Evolutionary conservation across 2,113 vertebrate genomes (phyloP).

Genomic region (Apteryx owenii): DNA sequence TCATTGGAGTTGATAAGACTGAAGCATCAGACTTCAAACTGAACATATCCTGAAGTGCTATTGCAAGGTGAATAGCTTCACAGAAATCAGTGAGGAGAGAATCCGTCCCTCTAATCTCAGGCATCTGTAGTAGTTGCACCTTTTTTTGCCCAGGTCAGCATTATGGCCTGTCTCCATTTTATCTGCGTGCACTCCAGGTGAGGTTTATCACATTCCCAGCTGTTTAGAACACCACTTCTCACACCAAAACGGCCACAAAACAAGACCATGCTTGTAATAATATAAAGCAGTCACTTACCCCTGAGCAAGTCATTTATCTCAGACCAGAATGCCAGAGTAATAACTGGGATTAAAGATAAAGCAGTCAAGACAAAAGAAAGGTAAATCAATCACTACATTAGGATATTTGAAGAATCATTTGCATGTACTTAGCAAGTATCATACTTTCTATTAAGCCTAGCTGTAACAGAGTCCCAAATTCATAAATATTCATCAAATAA

Average conservation of each 20-base stretch:
- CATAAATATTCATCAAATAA: slow-evolving; percentile 74
- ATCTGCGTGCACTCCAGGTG: not conserved
- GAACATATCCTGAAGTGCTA: not conserved
- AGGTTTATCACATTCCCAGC: slow-evolving; percentile 39
- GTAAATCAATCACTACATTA: slow-evolving; percentile 72
- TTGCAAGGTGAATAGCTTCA: not conserved
- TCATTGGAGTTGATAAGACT: not conserved
- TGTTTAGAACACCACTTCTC: slow-evolving; percentile 4
- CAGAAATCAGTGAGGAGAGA: not conserved
- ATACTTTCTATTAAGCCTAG: slow-evolving; percentile 51
- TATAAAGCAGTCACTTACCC: slow-evolving; percentile 60
- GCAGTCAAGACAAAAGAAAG: slow-evolving; percentile 64
- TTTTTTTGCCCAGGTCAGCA: slow-evolving; percentile 6
- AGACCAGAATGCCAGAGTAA: slow-evolving; percentile 14
- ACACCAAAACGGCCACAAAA: slow-evolving; percentile 23
- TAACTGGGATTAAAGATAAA: slow-evolving; percentile 66
- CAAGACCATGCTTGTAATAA: slow-evolving; percentile 46
- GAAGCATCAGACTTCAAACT: not conserved
- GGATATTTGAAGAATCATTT: slow-evolving; percentile 64
- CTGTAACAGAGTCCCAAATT: slow-evolving; percentile 39
- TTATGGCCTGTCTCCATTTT: slow-evolving; percentile 8
- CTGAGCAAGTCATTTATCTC: slow-evolving; percentile 55
- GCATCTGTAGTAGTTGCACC: not conserved
- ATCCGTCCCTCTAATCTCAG: not conserved
- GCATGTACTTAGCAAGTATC: slow-evolving; percentile 50